Conservation (phyloP, 2,113 vertebrate species). For the Oryzias curvinotus region DNA sequence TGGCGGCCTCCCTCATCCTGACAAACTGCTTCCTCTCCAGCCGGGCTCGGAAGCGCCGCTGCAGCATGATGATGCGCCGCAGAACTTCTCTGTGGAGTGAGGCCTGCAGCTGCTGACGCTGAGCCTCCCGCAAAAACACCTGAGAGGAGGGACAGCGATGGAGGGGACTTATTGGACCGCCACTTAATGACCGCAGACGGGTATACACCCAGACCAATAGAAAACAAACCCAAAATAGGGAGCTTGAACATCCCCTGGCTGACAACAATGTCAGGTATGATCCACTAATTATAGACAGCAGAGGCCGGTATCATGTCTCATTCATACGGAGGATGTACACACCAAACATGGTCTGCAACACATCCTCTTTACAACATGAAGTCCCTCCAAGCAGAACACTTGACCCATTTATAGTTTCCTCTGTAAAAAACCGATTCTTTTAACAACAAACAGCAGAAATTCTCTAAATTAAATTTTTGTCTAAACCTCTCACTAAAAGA, state of each 20-base stretch:
- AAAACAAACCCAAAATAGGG: constrained; percentile 6
- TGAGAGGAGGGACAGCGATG: constrained; percentile 54
- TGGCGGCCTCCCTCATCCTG: constrained; percentile 79
- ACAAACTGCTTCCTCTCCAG: constrained; percentile 87
- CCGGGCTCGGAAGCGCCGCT: constrained; percentile 83
- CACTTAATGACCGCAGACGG: neutral
- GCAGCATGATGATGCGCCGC: constrained; percentile 83
- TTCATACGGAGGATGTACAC: constrained; percentile 29
- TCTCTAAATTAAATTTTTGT: too few species aligned
- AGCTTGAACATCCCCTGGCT: constrained; percentile 7
- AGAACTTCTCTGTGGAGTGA: constrained; percentile 90
- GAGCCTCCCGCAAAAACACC: constrained; percentile 92
- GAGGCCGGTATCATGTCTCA: constrained; percentile 23
- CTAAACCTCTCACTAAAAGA: too few species aligned
- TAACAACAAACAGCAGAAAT: too few species aligned
- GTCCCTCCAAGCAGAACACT: constrained; percentile 1
- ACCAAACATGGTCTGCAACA: constrained; percentile 44
- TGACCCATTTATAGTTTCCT: neutral
- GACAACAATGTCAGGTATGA: constrained; percentile 63
- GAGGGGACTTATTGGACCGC: constrained; percentile 1
- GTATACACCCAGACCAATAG: constrained; percentile 2
- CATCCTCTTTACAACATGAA: constrained; percentile 26
- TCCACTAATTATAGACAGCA: constrained; percentile 63
- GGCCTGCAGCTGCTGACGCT: constrained; percentile 87
- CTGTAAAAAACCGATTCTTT: too few species aligned